Conservation (phyloP, 2,888 invertebrate genomes). For the Sinotaia quadrata region DNA sequence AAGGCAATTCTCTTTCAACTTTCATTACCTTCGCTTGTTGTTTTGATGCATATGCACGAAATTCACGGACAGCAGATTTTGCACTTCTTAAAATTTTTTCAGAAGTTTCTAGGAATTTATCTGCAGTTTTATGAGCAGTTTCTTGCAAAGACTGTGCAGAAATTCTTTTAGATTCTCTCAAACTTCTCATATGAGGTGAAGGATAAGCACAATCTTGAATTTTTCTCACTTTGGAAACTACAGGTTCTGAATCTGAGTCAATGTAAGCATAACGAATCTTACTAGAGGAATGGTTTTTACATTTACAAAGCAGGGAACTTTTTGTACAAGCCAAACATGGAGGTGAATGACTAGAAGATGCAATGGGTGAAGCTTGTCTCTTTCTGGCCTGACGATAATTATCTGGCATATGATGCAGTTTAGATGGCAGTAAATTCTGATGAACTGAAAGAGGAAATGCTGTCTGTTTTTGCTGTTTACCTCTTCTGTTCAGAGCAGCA, state of each 20-base stretch:
- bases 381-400: slow-evolving; percentile 3
- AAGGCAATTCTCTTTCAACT: background rate
- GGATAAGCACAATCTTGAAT: background rate
- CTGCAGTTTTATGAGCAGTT: slow-evolving; percentile 10
- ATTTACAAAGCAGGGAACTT: no score
- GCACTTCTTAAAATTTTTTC: slow-evolving; percentile 14
- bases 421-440: background rate
- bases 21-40: background rate
- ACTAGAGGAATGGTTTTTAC: background rate
- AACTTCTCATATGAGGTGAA: background rate
- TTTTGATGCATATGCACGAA: background rate
- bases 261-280: background rate
- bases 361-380: slow-evolving; percentile 1
- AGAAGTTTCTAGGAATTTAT: slow-evolving; percentile 19
- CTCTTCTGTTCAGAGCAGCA: no score
- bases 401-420: background rate
- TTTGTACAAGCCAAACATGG: no score
- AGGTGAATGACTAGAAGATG: background rate
- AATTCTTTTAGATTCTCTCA: background rate
- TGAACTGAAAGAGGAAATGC: no score
- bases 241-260: slow-evolving; percentile 19
- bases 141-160: slow-evolving; percentile 11
- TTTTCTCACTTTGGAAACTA: background rate
- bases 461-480: no score
- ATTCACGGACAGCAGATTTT: slow-evolving; percentile 9